Conservation (phyloP, 2,113 vertebrate species). For the Tiliqua scincoides region DNA sequence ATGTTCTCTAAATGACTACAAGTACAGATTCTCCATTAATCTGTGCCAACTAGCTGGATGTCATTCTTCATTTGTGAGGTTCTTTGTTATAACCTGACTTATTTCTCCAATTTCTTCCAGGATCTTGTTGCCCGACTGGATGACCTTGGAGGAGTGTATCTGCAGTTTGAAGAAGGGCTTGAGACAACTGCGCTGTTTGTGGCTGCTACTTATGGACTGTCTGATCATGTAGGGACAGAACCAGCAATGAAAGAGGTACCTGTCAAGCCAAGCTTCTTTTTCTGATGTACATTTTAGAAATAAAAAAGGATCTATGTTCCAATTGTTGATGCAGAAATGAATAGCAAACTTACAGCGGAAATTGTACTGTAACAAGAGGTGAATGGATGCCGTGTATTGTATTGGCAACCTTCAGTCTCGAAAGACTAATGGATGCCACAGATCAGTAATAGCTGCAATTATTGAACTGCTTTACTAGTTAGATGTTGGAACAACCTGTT, state of each 20-base stretch:
- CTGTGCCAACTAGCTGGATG: background rate
- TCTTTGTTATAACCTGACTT: background rate
- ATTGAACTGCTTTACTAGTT: background rate
- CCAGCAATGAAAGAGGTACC: conserved; percentile 94
- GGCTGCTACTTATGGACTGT: conserved; percentile 91
- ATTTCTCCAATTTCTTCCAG: conserved; percentile 67
- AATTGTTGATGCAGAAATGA: background rate
- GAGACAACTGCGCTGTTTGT: conserved; percentile 94
- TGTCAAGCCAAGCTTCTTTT: background rate
- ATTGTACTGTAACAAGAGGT: background rate
- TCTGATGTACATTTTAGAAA: background rate
- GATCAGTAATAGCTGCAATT: background rate
- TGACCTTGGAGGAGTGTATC: conserved; percentile 93
- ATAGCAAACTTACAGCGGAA: background rate
- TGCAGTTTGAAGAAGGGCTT: conserved; percentile 98
- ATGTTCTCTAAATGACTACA: background rate
- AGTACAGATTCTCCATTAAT: background rate
- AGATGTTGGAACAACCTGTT: conserved; percentile 3
- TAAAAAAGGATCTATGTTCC: background rate
- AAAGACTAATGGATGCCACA: too few species aligned
- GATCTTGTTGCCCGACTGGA: conserved; percentile 96
- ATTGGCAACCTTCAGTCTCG: too few species aligned
- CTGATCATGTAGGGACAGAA: conserved; percentile 91
- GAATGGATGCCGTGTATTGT: background rate
- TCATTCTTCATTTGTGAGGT: background rate